Percentiles rank a stretch among this genome's conserved stretches.
These are phyloP conservation scores for Pangasius sanitwongsei DNA, from an alignment of 2,797 vertebrate species.

Conservation along the genomic window DNA sequence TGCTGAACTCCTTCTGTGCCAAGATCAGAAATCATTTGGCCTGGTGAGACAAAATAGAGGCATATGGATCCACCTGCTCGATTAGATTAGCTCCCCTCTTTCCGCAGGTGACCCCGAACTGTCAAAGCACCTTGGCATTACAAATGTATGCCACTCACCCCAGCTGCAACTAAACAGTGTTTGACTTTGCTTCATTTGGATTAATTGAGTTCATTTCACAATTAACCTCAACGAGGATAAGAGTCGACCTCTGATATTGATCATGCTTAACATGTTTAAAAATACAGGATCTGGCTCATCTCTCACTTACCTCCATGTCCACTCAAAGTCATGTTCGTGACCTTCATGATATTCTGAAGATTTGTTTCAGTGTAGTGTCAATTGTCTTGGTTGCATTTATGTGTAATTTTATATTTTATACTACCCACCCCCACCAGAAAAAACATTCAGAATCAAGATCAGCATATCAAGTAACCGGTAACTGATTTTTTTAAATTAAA, in stretches of 20 bases:
- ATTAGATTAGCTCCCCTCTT: constrained; percentile 57
- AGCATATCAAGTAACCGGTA: neutral
- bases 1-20: constrained; percentile 48
- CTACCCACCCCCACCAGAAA: neutral
- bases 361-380: neutral
- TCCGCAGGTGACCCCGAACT: constrained; percentile 48
- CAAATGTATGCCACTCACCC: constrained; percentile 41
- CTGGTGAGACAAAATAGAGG: constrained; percentile 49
- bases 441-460: neutral
- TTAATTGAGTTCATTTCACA: constrained; percentile 58
- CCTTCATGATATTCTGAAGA: neutral
- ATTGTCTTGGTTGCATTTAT: neutral
- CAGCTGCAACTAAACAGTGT: constrained; percentile 51
- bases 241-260: constrained; percentile 50
- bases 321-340: neutral
- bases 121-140: constrained; percentile 50
- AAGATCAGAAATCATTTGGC: constrained; percentile 61
- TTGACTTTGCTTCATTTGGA: constrained; percentile 61
- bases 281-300: constrained; percentile 8
- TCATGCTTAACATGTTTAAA: constrained; percentile 30
- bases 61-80: constrained; percentile 59
- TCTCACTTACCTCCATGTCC: constrained; percentile 19
- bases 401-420: neutral
- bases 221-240: constrained; percentile 59
- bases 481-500: neutral